These are phyloP conservation scores for Mythimna albipuncta DNA, from an alignment of 2,888 invertebrate species.

Conservation along the genomic window DNA sequence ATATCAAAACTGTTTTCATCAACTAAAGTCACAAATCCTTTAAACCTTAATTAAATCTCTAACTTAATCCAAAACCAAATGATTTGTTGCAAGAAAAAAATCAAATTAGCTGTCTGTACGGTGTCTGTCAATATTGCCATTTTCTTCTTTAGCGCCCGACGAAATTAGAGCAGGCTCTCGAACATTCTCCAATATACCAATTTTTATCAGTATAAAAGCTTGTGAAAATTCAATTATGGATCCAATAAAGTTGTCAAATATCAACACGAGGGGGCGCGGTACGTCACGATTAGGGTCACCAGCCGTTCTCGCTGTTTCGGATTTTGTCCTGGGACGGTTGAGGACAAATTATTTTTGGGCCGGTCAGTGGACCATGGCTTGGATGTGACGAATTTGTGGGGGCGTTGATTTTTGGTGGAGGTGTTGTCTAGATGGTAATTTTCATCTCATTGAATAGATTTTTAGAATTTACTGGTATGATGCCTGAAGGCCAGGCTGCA, in stretches of 20 bases:
- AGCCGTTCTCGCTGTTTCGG: conserved; percentile 46
- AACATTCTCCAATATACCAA: conserved; percentile 72
- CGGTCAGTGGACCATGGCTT: conserved; percentile 25
- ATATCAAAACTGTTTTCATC: too few relatives aligned
- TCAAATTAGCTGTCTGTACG: conserved; percentile 51
- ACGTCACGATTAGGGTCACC: conserved; percentile 63
- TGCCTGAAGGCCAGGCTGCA: neutral
- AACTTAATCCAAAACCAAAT: conserved; percentile 26
- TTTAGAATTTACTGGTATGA: too few relatives aligned
- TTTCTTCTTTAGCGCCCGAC: conserved; percentile 57
- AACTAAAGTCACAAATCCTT: neutral
- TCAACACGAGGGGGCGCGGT: conserved; percentile 73
- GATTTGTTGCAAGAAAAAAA: conserved; percentile 41
- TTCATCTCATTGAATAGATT: neutral
- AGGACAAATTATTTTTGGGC: conserved; percentile 48
- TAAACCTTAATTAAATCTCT: conserved; percentile 9
- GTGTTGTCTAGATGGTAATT: neutral
- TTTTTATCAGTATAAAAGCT: conserved; percentile 80
- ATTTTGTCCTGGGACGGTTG: conserved; percentile 41
- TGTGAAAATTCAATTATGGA: conserved; percentile 83
- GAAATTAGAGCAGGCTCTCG: conserved; percentile 63
- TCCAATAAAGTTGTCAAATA: conserved; percentile 85
- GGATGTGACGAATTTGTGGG: conserved; percentile 5
- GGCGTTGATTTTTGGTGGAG: neutral
- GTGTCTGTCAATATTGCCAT: conserved; percentile 64